These are phyloP conservation scores for Pachliopta kotzebuea DNA, from an alignment of 2,888 invertebrate genomes.

Conservation along the genomic window DNA sequence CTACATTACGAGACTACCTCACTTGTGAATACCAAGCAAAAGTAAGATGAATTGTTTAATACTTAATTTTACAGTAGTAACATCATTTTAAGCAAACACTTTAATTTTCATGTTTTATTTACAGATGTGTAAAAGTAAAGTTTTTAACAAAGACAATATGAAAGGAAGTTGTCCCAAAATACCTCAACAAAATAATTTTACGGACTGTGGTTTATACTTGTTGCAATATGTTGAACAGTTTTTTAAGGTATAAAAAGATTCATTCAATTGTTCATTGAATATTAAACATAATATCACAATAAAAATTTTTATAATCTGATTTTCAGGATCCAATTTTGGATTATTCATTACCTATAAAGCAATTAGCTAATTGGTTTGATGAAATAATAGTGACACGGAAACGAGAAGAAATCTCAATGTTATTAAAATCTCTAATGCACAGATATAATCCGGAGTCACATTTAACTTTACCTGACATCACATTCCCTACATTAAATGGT, in stretches of 20 bases:
- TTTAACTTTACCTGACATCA: slow-evolving; percentile 84
- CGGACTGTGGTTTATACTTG: slow-evolving; percentile 97
- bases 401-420: slow-evolving; percentile 90
- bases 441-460: slow-evolving; percentile 85
- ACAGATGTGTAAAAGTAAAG: slow-evolving; percentile 80
- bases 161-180: slow-evolving; percentile 94
- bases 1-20: slow-evolving; percentile 94
- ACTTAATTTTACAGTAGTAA: not conserved
- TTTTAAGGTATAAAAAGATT: slow-evolving; percentile 85
- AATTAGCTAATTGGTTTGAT: slow-evolving; percentile 92
- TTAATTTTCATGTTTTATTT: slow-evolving; percentile 34
- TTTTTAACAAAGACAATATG: slow-evolving; percentile 91
- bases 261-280: not conserved
- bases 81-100: not conserved
- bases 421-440: slow-evolving; percentile 88
- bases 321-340: slow-evolving; percentile 90
- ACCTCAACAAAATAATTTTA: slow-evolving; percentile 98
- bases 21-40: slow-evolving; percentile 92
- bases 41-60: slow-evolving; percentile 53
- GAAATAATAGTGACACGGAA: slow-evolving; percentile 91
- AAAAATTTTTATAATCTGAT: slow-evolving; percentile 28
- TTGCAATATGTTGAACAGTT: slow-evolving; percentile 98
- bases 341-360: slow-evolving; percentile 90
- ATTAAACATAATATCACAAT: not conserved
- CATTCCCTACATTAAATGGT: slow-evolving; percentile 89